A percentile compares a stretch with the other conserved stretches of the same genome.
Conservation (phyloP, 1,140 invertebrate species). For the Pseudomyrmex pallidus region DNA sequence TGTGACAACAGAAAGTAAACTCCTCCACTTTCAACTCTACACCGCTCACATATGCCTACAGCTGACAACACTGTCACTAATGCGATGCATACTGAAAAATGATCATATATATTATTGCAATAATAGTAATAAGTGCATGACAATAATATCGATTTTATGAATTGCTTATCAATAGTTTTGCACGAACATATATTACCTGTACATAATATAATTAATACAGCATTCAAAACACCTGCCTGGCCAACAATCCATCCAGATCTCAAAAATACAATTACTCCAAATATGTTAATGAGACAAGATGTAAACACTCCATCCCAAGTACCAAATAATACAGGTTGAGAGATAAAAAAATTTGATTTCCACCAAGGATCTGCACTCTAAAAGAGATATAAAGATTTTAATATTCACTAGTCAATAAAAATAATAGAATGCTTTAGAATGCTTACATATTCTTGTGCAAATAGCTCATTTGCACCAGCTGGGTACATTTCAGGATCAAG, state of each 20-base stretch:
- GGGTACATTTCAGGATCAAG: slow-evolving; percentile 92
- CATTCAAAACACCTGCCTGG: slow-evolving; percentile 95
- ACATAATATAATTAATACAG: slow-evolving; percentile 94
- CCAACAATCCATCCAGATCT: slow-evolving; percentile 98
- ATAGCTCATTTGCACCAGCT: slow-evolving; percentile 94
- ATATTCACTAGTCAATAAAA: background rate
- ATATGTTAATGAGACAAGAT: slow-evolving; percentile 97
- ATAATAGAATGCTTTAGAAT: background rate
- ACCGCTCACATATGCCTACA: slow-evolving; percentile 97
- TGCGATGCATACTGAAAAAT: slow-evolving; percentile 91
- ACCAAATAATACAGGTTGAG: slow-evolving; percentile 97
- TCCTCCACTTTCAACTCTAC: slow-evolving; percentile 96
- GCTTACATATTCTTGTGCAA: slow-evolving; percentile 93
- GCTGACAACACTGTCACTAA: slow-evolving; percentile 96
- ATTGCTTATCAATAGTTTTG: background rate
- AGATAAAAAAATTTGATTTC: slow-evolving; percentile 97
- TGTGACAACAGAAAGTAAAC: slow-evolving; percentile 98
- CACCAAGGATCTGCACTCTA: slow-evolving; percentile 94
- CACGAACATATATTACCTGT: slow-evolving; percentile 87
- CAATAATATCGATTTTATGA: background rate
- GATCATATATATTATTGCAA: slow-evolving; percentile 43
- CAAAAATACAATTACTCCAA: slow-evolving; percentile 98
- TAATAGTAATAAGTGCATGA: background rate
- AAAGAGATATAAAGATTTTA: slow-evolving; percentile 34
- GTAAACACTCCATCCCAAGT: slow-evolving; percentile 99